Evolutionary conservation across 2,888 invertebrate species (phyloP), one percentile per base, ranked within the genome.

Genomic region (Acrocera orbiculus): DNA sequence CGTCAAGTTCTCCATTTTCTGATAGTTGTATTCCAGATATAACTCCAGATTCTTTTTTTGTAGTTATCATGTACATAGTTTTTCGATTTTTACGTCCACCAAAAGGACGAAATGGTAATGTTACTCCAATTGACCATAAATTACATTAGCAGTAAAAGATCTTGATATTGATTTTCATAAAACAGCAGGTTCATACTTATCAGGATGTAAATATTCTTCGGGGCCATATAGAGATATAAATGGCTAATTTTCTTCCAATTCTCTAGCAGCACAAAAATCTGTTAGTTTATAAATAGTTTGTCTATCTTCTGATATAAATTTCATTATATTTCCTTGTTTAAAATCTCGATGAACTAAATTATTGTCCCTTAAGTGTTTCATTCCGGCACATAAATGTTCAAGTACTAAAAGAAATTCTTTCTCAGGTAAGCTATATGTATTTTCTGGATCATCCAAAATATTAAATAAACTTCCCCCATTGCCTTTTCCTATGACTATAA

Each of bases 301-400:
- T n/a, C 90, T 87, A 64, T 90, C 87, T 47, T 85, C 82, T 37
- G 77, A 74, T 29, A 87, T 79, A 52, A 80, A 89, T 56, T 87
- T 83, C 81, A 92, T 83, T 22, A 92, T 90, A 52, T 92, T 92
- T 8, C 89, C 90, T 4, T 90, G 90, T 52, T 92, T 92, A 28
- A 90, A 64, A 56, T 92, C 90, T 43, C 92, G 65, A 53, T 92
- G 92, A 0, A 90, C 86, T 16, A 90, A 64, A 56, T 79, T 85
- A 52, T 85, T 82, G 48, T 89, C 86, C 5, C 87, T 67, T 40
- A 90, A 62, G 61, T 90, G 86, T 50, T 86, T 85, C 81, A 90
- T 85, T 8, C 89, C 90, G 14, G 81, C 82, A 10, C 85, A 81
- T 34, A 89, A 63, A 55, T 90, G 86, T 49, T 79, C 78, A 23